A percentile compares a stretch with the other conserved stretches of the same genome.
These are phyloP conservation scores for Drosophila borborema DNA, from an alignment of 2,888 invertebrate species.

Conservation along the genomic window DNA sequence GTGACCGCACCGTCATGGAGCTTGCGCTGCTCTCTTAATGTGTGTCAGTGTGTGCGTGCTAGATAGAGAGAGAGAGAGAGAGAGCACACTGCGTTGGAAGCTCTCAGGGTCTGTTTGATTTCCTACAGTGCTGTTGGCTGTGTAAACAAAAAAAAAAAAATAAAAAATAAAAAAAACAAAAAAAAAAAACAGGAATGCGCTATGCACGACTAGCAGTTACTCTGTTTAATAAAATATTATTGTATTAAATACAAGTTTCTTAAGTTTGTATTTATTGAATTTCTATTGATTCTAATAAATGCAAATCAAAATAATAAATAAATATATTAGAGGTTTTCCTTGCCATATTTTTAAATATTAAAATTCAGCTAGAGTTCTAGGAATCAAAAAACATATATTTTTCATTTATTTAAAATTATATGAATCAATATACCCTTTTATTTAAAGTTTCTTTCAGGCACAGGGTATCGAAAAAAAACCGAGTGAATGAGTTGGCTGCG, in stretches of 20 bases:
- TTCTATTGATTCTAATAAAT: no score
- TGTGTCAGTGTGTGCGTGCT: constrained; percentile 8
- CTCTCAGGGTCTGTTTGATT: constrained; percentile 60
- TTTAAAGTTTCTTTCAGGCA: neutral
- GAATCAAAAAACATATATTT: no score
- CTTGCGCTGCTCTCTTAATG: constrained; percentile 39
- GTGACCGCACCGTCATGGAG: constrained; percentile 42
- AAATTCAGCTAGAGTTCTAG: no score
- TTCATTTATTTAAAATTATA: no score
- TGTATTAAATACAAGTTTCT: no score
- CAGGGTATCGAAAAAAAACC: constrained; percentile 30
- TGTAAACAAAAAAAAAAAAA: constrained; percentile 55
- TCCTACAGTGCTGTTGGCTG: constrained; percentile 68
- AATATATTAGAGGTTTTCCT: no score
- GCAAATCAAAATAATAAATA: no score
- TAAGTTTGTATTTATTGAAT: no score
- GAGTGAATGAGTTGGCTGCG: constrained; percentile 61
- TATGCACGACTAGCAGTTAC: neutral
- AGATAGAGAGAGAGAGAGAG: constrained; percentile 9
- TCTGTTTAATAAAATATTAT: no score
- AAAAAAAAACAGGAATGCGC: neutral
- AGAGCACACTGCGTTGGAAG: constrained; percentile 19
- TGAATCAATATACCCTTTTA: neutral
- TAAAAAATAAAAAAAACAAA: no score
- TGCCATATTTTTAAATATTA: no score